Conservation (phyloP, 2,113 vertebrate species). For the Mormoops blainvillei region DNA sequence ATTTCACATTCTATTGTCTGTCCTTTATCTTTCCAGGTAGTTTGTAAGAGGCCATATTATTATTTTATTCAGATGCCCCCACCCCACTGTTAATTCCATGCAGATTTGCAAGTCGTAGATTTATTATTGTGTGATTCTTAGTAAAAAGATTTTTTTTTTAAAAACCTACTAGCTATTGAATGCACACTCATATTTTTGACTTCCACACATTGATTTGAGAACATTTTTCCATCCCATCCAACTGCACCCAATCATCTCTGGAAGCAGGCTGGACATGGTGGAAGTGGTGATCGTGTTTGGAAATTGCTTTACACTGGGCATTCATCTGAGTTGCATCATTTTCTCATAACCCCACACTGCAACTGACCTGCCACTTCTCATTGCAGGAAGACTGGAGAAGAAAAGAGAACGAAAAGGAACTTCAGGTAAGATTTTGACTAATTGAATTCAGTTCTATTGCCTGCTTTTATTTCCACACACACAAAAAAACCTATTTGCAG, state of each 20-base stretch:
- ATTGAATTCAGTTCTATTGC: neutral
- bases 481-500: neutral
- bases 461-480: neutral
- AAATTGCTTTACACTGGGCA: neutral
- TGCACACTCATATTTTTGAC: neutral
- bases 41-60: neutral
- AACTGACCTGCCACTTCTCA: conserved; percentile 41
- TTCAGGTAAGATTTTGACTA: conserved; percentile 32
- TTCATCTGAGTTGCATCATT: neutral
- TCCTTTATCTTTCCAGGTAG: neutral
- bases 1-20: neutral
- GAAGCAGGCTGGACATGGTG: neutral
- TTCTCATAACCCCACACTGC: neutral
- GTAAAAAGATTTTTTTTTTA: neutral
- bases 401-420: conserved; percentile 43
- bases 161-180: neutral
- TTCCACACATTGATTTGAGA: neutral
- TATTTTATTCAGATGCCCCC: neutral
- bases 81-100: neutral
- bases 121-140: neutral
- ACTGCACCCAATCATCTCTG: neutral
- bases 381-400: conserved; percentile 61
- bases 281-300: neutral
- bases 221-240: neutral
- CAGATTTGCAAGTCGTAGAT: neutral